Percentiles rank a stretch among this genome's conserved stretches.
Conservation (phyloP, 2,888 invertebrate genomes). For the Neoitamus cyanurus region DNA sequence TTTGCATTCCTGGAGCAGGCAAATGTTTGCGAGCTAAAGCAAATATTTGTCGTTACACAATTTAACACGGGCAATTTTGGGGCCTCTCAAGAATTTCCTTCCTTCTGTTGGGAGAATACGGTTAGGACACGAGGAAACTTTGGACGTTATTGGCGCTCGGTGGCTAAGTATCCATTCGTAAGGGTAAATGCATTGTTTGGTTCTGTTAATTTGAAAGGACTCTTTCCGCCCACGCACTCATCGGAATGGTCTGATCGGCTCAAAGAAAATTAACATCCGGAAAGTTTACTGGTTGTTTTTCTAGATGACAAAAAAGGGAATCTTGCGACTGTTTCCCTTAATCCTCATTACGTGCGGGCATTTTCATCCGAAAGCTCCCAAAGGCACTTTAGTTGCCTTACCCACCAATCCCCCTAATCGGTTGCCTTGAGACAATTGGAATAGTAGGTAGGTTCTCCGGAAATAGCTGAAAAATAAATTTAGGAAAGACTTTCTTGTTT, state of each 20-base stretch:
- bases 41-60: slow-evolving; percentile 1
- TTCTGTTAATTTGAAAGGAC: not conserved
- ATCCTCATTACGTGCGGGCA: not conserved
- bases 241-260: not conserved
- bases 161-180: not conserved
- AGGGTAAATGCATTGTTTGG: not conserved
- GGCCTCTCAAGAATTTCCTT: not conserved
- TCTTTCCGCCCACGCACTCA: not conserved
- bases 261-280: slow-evolving; percentile 12
- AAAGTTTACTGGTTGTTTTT: not conserved
- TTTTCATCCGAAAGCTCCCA: not conserved
- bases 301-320: not conserved
- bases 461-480: not conserved
- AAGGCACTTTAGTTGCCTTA: not conserved
- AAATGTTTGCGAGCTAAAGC: not conserved
- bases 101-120: not conserved
- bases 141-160: not conserved
- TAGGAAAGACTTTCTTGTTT: not conserved
- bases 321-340: not conserved
- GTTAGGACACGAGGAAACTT: not conserved
- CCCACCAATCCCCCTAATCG: not conserved
- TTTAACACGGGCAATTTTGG: not conserved
- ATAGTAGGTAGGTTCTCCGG: not conserved
- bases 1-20: not conserved
- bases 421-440: not conserved